Evolutionary conservation across 2,113 vertebrate genomes (phyloP).

Genomic region (Illadopsis cleaveri): DNA sequence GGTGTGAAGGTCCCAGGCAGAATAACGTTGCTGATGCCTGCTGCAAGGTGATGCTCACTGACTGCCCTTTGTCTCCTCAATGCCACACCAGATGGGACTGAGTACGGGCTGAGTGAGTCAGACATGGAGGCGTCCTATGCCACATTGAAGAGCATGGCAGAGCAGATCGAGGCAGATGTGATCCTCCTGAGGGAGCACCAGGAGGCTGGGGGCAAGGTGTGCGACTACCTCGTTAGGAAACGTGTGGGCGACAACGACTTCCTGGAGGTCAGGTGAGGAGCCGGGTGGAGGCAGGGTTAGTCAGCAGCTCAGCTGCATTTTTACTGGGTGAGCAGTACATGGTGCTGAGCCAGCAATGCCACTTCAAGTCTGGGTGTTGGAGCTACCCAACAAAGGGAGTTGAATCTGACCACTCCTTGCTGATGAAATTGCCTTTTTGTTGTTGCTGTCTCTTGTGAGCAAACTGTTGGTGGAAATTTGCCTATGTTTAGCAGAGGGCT

Average conservation of each 20-base stretch:
- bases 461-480: not conserved
- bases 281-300: not conserved
- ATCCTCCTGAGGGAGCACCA: constrained; percentile 90
- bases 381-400: not conserved
- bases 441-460: not conserved
- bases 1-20: not conserved
- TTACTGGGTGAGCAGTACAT: not conserved
- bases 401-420: constrained; percentile 12
- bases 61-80: not conserved
- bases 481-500: not conserved
- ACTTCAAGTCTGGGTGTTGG: not conserved
- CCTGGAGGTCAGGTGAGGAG: constrained; percentile 95
- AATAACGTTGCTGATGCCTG: not conserved
- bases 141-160: constrained; percentile 91
- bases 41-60: not conserved
- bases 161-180: constrained; percentile 91
- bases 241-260: constrained; percentile 97
- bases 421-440: not conserved
- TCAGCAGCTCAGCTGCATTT: constrained; percentile 42
- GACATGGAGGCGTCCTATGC: constrained; percentile 97
- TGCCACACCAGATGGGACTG: constrained; percentile 84
- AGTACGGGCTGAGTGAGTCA: constrained; percentile 91
- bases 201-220: constrained; percentile 89
- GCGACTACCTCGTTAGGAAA: constrained; percentile 93
- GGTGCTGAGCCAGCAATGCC: constrained; percentile 31